Evolutionary conservation across 2,888 invertebrate genomes (phyloP).

Genomic region (Doris montereyensis): DNA sequence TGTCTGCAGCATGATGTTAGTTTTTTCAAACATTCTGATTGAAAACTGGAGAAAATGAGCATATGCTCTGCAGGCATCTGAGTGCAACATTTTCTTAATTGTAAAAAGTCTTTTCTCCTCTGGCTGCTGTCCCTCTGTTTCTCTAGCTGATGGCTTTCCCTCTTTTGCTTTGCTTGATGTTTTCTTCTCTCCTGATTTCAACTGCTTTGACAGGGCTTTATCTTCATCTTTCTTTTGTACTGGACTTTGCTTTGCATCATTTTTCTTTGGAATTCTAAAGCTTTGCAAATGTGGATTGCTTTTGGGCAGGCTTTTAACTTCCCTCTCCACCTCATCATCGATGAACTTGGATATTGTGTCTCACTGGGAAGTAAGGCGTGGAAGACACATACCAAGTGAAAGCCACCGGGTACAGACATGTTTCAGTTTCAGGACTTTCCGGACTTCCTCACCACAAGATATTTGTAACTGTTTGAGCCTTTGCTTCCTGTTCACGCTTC

Average conservation of each 20-base stretch:
- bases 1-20: background rate
- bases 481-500: too few relatives aligned
- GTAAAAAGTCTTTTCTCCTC: background rate
- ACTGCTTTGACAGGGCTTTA: background rate
- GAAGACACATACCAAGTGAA: constrained; percentile 6
- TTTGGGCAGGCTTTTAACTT: too few relatives aligned
- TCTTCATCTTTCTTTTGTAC: background rate
- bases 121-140: background rate
- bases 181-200: background rate
- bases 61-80: background rate
- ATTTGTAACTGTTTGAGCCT: too few relatives aligned
- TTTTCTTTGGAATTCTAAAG: too few relatives aligned
- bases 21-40: constrained; percentile 14
- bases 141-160: background rate
- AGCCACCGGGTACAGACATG: background rate
- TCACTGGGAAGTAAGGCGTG: background rate
- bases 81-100: background rate
- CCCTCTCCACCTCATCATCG: background rate
- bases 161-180: background rate
- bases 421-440: too few relatives aligned
- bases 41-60: background rate
- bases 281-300: too few relatives aligned
- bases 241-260: background rate
- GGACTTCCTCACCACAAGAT: too few relatives aligned
- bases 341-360: background rate